phyloP scores from a whole-genome alignment of 2,113 vertebrate species.

The Gymnarchus niloticus region DNA sequence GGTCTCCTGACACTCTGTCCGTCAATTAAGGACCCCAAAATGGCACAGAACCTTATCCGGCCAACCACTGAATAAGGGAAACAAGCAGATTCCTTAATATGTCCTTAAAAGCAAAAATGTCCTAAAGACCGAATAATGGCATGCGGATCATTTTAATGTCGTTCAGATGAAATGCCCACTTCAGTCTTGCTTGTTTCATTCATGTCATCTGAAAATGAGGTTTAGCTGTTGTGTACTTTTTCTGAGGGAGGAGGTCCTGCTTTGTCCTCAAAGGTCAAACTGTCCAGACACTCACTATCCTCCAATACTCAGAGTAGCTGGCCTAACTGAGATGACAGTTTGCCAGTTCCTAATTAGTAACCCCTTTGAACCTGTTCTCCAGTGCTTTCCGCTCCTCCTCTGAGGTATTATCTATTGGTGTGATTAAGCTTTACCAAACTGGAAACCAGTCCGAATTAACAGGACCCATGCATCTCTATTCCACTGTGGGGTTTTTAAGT shows the following conservation, averaged over 20 bases:
- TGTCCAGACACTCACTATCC: neutral
- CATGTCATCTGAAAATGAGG: neutral
- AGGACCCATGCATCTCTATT: neutral
- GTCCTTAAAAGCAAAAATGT: neutral
- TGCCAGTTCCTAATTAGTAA: neutral
- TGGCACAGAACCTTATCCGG: too few species aligned
- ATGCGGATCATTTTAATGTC: neutral
- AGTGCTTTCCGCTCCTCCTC: neutral
- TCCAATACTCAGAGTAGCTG: neutral
- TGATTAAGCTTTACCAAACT: constrained; percentile 13
- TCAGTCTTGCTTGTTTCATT: neutral
- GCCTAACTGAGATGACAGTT: neutral
- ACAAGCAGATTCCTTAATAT: neutral
- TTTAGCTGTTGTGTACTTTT: neutral
- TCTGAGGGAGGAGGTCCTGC: neutral
- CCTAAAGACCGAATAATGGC: neutral
- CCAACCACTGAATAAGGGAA: neutral
- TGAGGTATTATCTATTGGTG: constrained; percentile 8
- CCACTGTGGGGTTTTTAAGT: neutral
- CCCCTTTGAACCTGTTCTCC: too few species aligned
- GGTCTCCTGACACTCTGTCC: too few species aligned
- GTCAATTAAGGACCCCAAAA: too few species aligned
- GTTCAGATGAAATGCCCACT: neutral
- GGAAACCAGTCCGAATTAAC: neutral
- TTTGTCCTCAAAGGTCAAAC: neutral